A percentile compares a stretch with the other conserved stretches of the same genome.
Evolutionary conservation across 2,797 vertebrate species (phyloP).

Genomic region (Poecilia gillii): DNA sequence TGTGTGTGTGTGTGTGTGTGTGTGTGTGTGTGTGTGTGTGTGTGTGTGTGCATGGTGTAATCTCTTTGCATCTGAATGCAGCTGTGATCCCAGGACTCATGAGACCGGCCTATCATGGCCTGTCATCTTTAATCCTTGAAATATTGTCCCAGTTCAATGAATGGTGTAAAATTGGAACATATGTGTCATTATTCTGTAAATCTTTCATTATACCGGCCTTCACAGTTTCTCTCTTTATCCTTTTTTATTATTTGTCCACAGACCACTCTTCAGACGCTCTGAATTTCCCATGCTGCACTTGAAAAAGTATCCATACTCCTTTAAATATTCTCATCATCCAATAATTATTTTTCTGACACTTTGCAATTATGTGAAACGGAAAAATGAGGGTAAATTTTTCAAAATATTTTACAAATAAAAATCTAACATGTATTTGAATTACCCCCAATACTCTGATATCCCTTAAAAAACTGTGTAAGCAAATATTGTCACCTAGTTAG

Average conservation of each 20-base stretch:
- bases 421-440: neutral
- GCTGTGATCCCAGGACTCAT: slow-evolving; percentile 72
- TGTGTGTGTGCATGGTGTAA: slow-evolving; percentile 12
- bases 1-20: neutral
- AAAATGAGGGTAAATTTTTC: neutral
- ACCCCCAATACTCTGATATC: neutral
- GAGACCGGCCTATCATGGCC: slow-evolving; percentile 54
- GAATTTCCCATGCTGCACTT: slow-evolving; percentile 8
- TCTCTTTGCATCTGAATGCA: slow-evolving; percentile 90
- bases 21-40: neutral
- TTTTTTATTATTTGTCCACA: slow-evolving; percentile 23
- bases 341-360: neutral
- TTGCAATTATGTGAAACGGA: neutral
- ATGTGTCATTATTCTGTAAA: slow-evolving; percentile 74
- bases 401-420: neutral
- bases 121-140: slow-evolving; percentile 75
- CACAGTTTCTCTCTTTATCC: slow-evolving; percentile 19
- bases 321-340: neutral
- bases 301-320: neutral
- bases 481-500: neutral
- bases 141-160: slow-evolving; percentile 67
- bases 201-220: slow-evolving; percentile 75
- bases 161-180: slow-evolving; percentile 74
- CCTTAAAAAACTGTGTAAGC: neutral
- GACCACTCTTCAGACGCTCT: slow-evolving; percentile 14